Percentiles rank a stretch among this genome's conserved stretches.
These are phyloP conservation scores for Phylloscopus trochiloides DNA, from an alignment of 2,113 vertebrate species.

Conservation along the genomic window DNA sequence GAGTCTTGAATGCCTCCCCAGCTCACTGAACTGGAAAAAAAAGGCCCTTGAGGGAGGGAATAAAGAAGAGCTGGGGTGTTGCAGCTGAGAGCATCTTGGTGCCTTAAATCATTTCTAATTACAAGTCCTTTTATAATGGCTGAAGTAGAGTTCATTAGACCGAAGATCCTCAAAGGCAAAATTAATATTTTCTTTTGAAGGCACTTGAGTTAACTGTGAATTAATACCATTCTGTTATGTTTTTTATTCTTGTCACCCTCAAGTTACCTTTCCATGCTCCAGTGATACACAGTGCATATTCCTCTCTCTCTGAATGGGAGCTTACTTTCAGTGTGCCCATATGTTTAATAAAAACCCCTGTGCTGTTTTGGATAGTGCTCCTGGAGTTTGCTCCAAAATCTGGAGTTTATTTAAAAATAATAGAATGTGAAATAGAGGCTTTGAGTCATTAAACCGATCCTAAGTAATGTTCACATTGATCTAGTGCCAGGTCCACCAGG, in stretches of 20 bases:
- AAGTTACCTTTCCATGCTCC: not conserved
- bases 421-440: not conserved
- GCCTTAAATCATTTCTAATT: not conserved
- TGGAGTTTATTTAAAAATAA: not conserved
- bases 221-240: not conserved
- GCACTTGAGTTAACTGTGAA: not conserved
- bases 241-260: not conserved
- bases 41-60: not conserved
- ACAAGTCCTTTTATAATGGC: not conserved
- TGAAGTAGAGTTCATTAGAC: not conserved
- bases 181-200: not conserved
- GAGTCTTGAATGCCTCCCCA: not conserved
- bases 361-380: not conserved
- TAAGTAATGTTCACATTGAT: not conserved
- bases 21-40: not conserved
- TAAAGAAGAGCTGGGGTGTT: not conserved
- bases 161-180: not conserved
- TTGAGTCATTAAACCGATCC: not conserved
- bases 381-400: not conserved
- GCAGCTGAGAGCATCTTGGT: not conserved
- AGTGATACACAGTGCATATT: not conserved
- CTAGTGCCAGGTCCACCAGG: not conserved
- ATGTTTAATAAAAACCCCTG: not conserved
- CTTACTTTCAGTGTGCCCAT: not conserved
- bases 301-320: not conserved